Evolutionary conservation across 2,888 invertebrate species (phyloP).

Genomic region (Drosophila anceps): DNA sequence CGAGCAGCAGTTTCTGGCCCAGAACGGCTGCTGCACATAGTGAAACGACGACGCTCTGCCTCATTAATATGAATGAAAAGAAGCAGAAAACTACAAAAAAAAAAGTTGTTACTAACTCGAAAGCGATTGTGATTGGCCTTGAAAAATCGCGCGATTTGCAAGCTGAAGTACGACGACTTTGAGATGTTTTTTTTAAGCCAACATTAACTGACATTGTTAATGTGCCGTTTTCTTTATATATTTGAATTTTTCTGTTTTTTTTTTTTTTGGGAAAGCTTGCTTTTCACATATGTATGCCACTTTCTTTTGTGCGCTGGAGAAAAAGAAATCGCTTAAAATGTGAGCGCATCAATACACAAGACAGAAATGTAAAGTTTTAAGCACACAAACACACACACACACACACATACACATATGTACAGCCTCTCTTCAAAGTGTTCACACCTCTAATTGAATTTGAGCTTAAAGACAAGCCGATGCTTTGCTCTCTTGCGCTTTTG

Average conservation of each 20-base stretch:
- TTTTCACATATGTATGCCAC: conserved; percentile 30
- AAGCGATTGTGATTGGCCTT: conserved; percentile 66
- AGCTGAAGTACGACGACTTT: conserved; percentile 29
- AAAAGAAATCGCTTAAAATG: conserved; percentile 48
- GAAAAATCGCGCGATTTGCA: conserved; percentile 57
- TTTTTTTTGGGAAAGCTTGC: conserved; percentile 44
- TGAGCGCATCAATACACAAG: conserved; percentile 30
- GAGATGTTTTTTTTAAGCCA: conserved; percentile 3
- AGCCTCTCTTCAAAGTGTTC: conserved; percentile 12
- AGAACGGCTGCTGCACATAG: conserved; percentile 17
- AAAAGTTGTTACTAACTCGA: conserved; percentile 42
- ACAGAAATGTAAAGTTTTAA: conserved; percentile 13
- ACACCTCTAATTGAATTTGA: conserved; percentile 30
- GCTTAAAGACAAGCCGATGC: conserved; percentile 14
- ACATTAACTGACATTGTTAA: conserved; percentile 6
- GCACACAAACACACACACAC: not conserved
- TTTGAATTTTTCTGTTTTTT: conserved; percentile 26
- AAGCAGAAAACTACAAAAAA: conserved; percentile 36
- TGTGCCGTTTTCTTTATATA: not conserved
- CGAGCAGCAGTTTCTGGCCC: conserved; percentile 14
- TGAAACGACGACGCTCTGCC: conserved; percentile 21
- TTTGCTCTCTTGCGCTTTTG: conserved; percentile 17
- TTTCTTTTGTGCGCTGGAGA: conserved; percentile 39
- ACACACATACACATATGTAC: conserved; percentile 1
- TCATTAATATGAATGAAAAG: conserved; percentile 73